Percentiles rank a stretch among this genome's conserved stretches.
Evolutionary conservation across 2,888 invertebrate species (phyloP).

Genomic region (Coelinius sp.): DNA sequence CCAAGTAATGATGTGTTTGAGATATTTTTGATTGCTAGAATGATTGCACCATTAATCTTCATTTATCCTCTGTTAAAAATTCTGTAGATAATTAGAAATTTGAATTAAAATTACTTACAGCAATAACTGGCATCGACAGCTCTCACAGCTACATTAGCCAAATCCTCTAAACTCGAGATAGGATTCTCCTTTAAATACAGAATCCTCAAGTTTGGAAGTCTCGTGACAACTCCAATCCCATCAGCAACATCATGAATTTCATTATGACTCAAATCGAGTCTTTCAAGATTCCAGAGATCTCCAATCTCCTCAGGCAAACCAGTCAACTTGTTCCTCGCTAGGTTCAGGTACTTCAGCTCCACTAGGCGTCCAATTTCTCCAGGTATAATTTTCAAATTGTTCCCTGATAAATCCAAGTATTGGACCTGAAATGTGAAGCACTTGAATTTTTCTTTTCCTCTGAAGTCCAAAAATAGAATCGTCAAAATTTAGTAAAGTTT

Average conservation of each 20-base stretch:
- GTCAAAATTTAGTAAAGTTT: too few relatives aligned
- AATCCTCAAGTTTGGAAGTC: conserved; percentile 71
- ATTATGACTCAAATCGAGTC: conserved; percentile 78
- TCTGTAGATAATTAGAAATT: conserved; percentile 12
- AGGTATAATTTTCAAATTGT: conserved; percentile 75
- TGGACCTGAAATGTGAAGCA: conserved; percentile 72
- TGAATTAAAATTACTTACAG: conserved; percentile 60
- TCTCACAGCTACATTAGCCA: conserved; percentile 75
- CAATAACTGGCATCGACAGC: conserved; percentile 77
- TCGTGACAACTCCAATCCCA: conserved; percentile 52
- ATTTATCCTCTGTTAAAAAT: not conserved
- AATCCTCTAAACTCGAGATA: conserved; percentile 73
- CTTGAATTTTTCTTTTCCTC: not conserved
- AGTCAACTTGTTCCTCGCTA: conserved; percentile 74
- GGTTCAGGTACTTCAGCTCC: conserved; percentile 73
- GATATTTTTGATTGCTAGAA: conserved; percentile 73
- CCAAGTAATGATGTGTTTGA: conserved; percentile 77
- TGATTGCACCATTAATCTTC: not conserved
- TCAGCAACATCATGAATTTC: conserved; percentile 74
- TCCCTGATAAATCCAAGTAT: conserved; percentile 77
- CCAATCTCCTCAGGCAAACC: conserved; percentile 72
- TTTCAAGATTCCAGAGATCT: conserved; percentile 74
- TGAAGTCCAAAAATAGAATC: too few relatives aligned
- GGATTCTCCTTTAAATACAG: conserved; percentile 79
- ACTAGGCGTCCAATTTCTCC: conserved; percentile 53